These are phyloP conservation scores for Myanophis thanlyinensis DNA, from an alignment of 2,113 vertebrate species.

Conservation along the genomic window DNA sequence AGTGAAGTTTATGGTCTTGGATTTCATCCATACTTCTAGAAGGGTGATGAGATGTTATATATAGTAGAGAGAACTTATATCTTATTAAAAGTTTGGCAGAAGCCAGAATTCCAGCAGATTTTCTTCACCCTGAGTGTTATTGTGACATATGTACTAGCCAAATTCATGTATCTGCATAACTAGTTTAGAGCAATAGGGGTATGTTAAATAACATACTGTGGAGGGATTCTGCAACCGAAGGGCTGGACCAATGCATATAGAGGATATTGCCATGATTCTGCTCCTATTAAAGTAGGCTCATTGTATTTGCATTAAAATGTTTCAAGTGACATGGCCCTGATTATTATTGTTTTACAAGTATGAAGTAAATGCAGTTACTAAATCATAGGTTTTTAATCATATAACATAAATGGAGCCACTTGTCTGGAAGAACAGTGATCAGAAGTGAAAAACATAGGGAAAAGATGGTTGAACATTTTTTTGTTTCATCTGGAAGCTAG, in stretches of 20 bases:
- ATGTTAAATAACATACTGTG: not conserved
- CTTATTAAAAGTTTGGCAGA: not conserved
- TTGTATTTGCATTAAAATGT: not conserved
- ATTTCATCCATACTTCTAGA: not conserved
- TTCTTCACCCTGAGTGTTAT: not conserved
- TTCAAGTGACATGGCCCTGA: not conserved
- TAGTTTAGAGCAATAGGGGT: not conserved
- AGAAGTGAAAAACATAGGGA: conserved; percentile 17
- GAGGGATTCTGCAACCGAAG: not conserved
- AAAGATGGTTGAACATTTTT: not conserved
- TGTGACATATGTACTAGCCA: not conserved
- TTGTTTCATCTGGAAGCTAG: not conserved
- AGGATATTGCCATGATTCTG: not conserved
- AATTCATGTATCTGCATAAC: not conserved
- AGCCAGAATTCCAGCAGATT: not conserved
- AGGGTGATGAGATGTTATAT: not conserved
- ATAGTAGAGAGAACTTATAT: not conserved
- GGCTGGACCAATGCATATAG: not conserved
- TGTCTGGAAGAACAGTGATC: conserved; percentile 7
- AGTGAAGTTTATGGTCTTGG: not conserved
- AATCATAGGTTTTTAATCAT: conserved; percentile 23
- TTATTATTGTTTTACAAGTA: not conserved
- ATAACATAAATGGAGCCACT: not conserved
- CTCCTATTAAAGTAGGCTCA: not conserved
- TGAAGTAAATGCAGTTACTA: not conserved